These are phyloP conservation scores for Zoanthus sociatus DNA, from an alignment of 92 coral and sea anemone genomes.

Conservation along the genomic window DNA sequence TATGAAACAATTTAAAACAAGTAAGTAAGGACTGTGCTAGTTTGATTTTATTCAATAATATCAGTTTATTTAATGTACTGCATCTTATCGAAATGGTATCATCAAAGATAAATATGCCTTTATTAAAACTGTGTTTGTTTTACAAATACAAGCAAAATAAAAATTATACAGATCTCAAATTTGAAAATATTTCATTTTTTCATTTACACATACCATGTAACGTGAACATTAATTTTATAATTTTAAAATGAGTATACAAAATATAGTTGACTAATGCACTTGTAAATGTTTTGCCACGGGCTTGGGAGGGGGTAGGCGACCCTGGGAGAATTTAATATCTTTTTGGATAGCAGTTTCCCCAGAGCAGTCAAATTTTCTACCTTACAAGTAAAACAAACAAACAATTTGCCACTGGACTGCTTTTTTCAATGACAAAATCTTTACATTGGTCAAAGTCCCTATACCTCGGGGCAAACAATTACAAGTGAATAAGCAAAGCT, in stretches of 20 bases:
- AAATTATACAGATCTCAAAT: not conserved
- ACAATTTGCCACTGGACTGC: not conserved
- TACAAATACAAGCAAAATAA: not conserved
- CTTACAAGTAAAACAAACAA: conserved; percentile 8
- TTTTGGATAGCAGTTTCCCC: not conserved
- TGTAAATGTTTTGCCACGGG: not conserved
- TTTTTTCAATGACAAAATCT: not conserved
- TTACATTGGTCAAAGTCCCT: conserved; percentile 4
- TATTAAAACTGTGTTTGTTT: not conserved
- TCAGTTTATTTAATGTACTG: conserved; percentile 16
- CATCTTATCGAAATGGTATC: conserved; percentile 20
- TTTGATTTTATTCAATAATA: conserved; percentile 14
- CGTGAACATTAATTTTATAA: not conserved
- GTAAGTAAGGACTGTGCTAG: conserved; percentile 29
- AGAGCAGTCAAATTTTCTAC: conserved; percentile 4
- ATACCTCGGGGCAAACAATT: not conserved
- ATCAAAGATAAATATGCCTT: conserved; percentile 15
- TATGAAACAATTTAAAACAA: conserved; percentile 19
- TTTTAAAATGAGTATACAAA: too few relatives aligned
- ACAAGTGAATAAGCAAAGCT: not conserved
- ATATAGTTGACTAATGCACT: too few relatives aligned
- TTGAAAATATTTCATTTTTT: too few relatives aligned
- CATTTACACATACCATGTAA: not conserved
- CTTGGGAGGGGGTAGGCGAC: not conserved
- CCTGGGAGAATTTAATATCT: not conserved